Evolutionary conservation across 2,797 vertebrate genomes (phyloP).

Genomic region (Scyliorhinus canicula): DNA sequence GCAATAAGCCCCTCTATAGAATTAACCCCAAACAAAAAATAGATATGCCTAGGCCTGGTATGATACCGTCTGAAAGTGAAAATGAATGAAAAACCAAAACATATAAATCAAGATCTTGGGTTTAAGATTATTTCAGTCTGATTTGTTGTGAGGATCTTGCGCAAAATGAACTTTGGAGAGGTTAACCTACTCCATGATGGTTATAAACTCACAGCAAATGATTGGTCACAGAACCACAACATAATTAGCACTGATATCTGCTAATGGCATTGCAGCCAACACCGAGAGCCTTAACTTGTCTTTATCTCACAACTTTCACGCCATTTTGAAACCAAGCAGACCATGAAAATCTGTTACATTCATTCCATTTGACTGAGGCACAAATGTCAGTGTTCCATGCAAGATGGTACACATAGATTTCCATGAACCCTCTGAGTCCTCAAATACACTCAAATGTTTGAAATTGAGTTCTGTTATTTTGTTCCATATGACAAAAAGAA

Average conservation of each 20-base stretch:
- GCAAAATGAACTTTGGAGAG: too few relatives aligned
- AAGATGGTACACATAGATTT: neutral
- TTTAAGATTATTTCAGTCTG: too few relatives aligned
- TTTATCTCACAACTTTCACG: neutral
- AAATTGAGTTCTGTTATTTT: neutral
- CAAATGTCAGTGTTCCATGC: slow-evolving; percentile 9
- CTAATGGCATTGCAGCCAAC: neutral
- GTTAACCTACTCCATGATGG: neutral
- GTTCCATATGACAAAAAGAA: neutral
- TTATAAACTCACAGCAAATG: neutral
- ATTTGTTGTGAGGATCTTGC: too few relatives aligned
- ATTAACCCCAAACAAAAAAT: too few relatives aligned
- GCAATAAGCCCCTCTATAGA: too few relatives aligned
- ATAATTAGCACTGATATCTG: neutral
- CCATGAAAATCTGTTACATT: slow-evolving; percentile 23
- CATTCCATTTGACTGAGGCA: neutral
- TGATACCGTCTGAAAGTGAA: too few relatives aligned
- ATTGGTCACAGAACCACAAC: neutral
- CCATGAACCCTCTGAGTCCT: neutral
- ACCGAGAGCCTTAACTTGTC: neutral
- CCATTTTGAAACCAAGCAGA: slow-evolving; percentile 30
- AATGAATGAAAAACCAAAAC: too few relatives aligned
- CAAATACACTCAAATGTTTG: neutral
- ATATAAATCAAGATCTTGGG: too few relatives aligned
- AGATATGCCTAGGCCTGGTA: too few relatives aligned